Conservation (phyloP, 2,888 invertebrate genomes). For the Amiota communis region DNA sequence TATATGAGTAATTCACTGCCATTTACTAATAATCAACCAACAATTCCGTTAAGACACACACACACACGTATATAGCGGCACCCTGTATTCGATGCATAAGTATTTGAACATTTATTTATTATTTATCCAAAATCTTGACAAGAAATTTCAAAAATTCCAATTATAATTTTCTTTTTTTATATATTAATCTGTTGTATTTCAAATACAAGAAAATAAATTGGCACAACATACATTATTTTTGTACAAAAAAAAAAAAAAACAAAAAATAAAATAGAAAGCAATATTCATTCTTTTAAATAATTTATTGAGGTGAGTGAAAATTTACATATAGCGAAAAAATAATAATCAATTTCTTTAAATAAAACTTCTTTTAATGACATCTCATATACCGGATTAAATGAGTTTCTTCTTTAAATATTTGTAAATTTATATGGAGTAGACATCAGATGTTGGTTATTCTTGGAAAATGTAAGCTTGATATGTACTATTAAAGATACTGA, state of each 20-base stretch:
- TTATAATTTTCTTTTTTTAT: neutral
- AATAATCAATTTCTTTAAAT: too few species aligned
- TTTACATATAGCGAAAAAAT: too few species aligned
- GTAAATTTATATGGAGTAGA: too few species aligned
- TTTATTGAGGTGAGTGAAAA: neutral
- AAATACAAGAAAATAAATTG: slow-evolving; percentile 13
- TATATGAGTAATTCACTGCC: slow-evolving; percentile 13
- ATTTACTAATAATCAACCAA: slow-evolving; percentile 12
- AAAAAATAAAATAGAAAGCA: neutral
- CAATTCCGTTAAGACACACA: neutral
- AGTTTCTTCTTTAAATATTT: too few species aligned
- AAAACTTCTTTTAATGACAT: too few species aligned
- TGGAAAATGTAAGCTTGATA: too few species aligned
- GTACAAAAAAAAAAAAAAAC: slow-evolving; percentile 9
- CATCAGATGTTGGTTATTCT: too few species aligned
- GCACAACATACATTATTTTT: slow-evolving; percentile 23
- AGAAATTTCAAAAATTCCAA: slow-evolving; percentile 22
- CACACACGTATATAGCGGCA: neutral
- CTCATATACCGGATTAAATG: too few species aligned
- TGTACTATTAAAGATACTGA: too few species aligned
- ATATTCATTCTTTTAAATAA: neutral
- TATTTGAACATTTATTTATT: neutral
- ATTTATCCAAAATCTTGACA: neutral
- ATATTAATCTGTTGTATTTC: neutral
- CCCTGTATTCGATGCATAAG: slow-evolving; percentile 11